Percentiles rank a stretch among this genome's conserved stretches.
phyloP scores from a whole-genome alignment of 2,888 invertebrate species.

The Conchocele bisecta region DNA sequence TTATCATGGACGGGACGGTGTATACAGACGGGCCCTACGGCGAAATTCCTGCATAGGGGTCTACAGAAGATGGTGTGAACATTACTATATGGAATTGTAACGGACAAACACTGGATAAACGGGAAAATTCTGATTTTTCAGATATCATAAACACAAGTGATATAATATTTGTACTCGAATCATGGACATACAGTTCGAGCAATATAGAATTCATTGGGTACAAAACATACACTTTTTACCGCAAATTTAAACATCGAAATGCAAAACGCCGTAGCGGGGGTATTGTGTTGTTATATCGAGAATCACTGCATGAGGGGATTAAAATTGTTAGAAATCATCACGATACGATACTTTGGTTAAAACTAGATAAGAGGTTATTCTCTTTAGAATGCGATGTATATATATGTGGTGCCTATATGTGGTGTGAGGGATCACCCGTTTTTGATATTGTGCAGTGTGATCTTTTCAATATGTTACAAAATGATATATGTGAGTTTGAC shows the following conservation, averaged over 20 bases:
- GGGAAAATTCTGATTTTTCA: neutral
- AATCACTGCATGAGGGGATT: neutral
- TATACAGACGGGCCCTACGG: slow-evolving; percentile 21
- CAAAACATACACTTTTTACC: neutral
- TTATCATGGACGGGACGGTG: slow-evolving; percentile 4
- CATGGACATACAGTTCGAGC: neutral
- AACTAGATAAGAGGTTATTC: slow-evolving; percentile 10
- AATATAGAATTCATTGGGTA: neutral
- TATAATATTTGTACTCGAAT: neutral
- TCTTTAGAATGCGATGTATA: slow-evolving; percentile 9
- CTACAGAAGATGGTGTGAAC: slow-evolving; percentile 7
- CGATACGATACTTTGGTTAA: slow-evolving; percentile 35
- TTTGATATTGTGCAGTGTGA: slow-evolving; percentile 19
- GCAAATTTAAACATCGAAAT: slow-evolving; percentile 2
- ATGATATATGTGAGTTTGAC: slow-evolving; percentile 17
- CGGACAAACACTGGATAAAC: neutral
- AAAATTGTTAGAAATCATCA: slow-evolving; percentile 6
- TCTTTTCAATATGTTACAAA: slow-evolving; percentile 24
- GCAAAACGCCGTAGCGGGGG: neutral
- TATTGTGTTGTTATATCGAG: neutral
- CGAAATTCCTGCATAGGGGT: slow-evolving; percentile 7
- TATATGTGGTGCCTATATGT: slow-evolving; percentile 15
- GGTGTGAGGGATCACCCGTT: slow-evolving; percentile 25
- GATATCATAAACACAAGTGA: neutral
- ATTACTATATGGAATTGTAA: slow-evolving; percentile 22